Base-by-base conservation (phyloP, 2,113 vertebrate species). In the Plestiodon gilberti region DNA sequence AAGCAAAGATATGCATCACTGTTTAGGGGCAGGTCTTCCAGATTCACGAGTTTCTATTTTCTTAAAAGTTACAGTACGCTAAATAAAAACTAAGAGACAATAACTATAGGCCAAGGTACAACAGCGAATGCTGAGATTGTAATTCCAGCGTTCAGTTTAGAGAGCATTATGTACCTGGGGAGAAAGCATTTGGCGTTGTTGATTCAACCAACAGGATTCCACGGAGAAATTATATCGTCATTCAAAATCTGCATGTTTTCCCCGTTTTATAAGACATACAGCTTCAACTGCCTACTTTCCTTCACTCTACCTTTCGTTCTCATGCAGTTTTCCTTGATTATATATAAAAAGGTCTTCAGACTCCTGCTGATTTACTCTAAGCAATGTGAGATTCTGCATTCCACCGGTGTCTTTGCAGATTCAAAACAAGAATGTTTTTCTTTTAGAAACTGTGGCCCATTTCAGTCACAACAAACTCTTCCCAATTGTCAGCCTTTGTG, bases 221-320 rank as follows among this genome's bases (percentile, higher is more conserved):
- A 75, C 69, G 0, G 40, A 48, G 17, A 82, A 90, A 70, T 55
- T 69, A 86, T 1, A 86, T 6, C 3, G 38, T 48, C 52, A 35
- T 65, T 84, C 65, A 85, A 28, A 28, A 61, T 74, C 20, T 61
- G 2, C 28, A 40, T 14, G 0, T 65, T 87, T 81, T 5, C 33
- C 15, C 20, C 59, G 57, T 83, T 76, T 81, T 1, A 0, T 20
- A 23, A 55, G 11, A 83, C 43, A 79, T 23, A 33, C 3, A 70
- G 2, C 3, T 86, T 10, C 30, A 61, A 20, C 33, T 62, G 18
- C 7, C 4, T 8, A 9, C 76, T 59, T 78, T 59, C 79, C 82
- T n/a, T 65, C 80, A 59, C 70, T 76, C 71, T 90, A n/a, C 74
- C 67, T 86, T 88, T n/a, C 38, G 78, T 14, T 22, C 1, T 59